Base-by-base conservation (phyloP, 53 echinoderm and acorn worm species). In the Echinarachnius parma region DNA sequence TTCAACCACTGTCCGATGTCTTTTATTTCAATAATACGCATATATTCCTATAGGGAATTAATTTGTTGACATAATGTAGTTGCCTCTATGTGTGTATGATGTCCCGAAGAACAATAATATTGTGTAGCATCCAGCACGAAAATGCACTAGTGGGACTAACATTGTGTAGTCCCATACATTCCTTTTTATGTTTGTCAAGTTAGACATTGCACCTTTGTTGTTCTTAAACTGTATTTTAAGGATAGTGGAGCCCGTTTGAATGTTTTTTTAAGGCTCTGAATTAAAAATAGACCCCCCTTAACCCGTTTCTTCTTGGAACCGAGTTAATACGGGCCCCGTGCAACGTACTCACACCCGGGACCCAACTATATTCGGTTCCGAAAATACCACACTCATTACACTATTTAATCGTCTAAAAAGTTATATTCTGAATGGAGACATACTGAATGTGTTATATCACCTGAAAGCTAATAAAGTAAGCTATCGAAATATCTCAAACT, bases 131-230 rank as follows among this genome's bases (percentile, higher is more conserved):
- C 52, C 52, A 50, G 52, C 52, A 50, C 52, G 52, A 50, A 50
- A 50, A 50, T 50, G 20, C 52, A 50, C 52, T 50, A 50, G 20
- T 50, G 52, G 52, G 52, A 50, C 52, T 50, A 50, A 50, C 52
- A 8, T 42, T 19, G 20, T 50, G 52, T 50, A 50, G 52, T 50
- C 52, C 52, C 52, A 50, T 50, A 50, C 52, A 50, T 19, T 11
- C 20, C 18, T 8, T 50, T 50, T 10, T 50, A 50, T n/a, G 52
- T 50, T 50, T 50, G 52, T 50, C 16, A 50, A 50, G 52, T 50
- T n/a, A 50, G 52, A 50, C 52, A 50, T 50, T 50, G 52, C 52
- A 50, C 20, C 52, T 50, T 50, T 8, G 20, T 50, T 50, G 52
- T 11, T 11, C 52, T n/a, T 50, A 50, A 50, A 8, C 52, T 50